Percentiles rank a stretch among this genome's conserved stretches.
phyloP scores from a whole-genome alignment of 2,797 vertebrate genomes.

The Parauchenoglanis punctatus region DNA sequence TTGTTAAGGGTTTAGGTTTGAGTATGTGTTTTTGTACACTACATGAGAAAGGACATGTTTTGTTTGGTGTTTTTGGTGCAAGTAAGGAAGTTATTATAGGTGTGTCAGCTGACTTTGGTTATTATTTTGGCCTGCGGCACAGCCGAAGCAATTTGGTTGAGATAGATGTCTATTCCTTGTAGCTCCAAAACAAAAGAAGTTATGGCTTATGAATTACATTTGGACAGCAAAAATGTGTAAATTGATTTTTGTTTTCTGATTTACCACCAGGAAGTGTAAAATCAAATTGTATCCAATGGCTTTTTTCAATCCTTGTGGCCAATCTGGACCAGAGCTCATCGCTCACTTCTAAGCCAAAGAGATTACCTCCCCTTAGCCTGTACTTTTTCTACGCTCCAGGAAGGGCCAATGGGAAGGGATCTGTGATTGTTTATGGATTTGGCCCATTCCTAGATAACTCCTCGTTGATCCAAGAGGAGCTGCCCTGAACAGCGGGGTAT shows the following conservation, averaged over 20 bases:
- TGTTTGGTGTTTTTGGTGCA: too few species aligned
- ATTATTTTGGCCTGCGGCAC: neutral
- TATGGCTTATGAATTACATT: neutral
- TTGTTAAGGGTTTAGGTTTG: neutral
- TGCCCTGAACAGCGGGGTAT: slow-evolving; percentile 60
- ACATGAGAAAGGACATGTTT: too few species aligned
- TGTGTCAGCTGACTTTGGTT: neutral
- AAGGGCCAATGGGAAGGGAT: slow-evolving; percentile 37
- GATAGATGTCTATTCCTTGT: neutral
- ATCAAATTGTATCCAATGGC: slow-evolving; percentile 14
- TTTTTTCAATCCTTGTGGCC: neutral
- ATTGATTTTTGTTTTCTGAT: neutral
- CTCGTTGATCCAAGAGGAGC: slow-evolving; percentile 51
- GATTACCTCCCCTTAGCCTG: slow-evolving; percentile 23
- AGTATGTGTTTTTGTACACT: neutral
- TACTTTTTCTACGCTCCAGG: slow-evolving; percentile 55
- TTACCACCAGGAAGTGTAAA: neutral
- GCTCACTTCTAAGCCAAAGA: neutral
- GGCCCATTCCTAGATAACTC: slow-evolving; percentile 42
- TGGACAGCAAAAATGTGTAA: neutral
- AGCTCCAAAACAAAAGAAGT: neutral
- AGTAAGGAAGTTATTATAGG: neutral
- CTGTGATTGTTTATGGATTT: slow-evolving; percentile 45
- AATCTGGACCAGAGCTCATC: neutral
- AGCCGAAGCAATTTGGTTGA: neutral